These are phyloP conservation scores for Laticauda colubrina DNA, from an alignment of 2,113 vertebrate genomes.

Conservation along the genomic window DNA sequence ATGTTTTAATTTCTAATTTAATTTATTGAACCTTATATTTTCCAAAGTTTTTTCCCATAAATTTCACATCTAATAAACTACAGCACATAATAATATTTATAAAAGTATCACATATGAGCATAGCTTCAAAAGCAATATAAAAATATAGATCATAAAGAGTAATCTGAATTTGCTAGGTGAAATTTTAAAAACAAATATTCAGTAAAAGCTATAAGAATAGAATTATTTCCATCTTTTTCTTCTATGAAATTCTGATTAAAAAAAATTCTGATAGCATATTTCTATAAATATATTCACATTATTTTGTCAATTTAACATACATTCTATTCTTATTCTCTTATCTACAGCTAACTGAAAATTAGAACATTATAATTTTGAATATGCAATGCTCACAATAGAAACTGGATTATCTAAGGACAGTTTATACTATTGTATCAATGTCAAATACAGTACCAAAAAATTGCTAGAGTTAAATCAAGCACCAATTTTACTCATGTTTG, in stretches of 20 bases:
- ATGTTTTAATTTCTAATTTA: background rate
- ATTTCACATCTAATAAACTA: background rate
- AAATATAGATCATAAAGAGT: background rate
- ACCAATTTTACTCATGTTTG: background rate
- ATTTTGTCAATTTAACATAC: background rate
- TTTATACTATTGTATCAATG: background rate
- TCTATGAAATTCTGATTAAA: background rate
- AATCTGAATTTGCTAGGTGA: background rate
- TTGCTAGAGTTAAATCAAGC: background rate
- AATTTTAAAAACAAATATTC: background rate
- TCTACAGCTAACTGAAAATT: background rate
- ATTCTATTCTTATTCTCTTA: background rate
- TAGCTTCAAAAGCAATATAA: background rate
- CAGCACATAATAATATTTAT: background rate
- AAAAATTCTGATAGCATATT: background rate
- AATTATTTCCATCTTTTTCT: background rate
- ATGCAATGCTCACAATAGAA: background rate
- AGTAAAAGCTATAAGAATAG: background rate
- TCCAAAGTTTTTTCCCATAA: background rate
- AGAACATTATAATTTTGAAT: background rate
- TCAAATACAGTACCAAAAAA: background rate
- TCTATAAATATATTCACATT: background rate
- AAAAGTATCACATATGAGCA: background rate
- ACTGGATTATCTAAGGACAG: background rate
- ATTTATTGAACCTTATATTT: background rate